Conservation (phyloP, 2,888 invertebrate genomes). For the Lepidocyrtoides sp. region DNA sequence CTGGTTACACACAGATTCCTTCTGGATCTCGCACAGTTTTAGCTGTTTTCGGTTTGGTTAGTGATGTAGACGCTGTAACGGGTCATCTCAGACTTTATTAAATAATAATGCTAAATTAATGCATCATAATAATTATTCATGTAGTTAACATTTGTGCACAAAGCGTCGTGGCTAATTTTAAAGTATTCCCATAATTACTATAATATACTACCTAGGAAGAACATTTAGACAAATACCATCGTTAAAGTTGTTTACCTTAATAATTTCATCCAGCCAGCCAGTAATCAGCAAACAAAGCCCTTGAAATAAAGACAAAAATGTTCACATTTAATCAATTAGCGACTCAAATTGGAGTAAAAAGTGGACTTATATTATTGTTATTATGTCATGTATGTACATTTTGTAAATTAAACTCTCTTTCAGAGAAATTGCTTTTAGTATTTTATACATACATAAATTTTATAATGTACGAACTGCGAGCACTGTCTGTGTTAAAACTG, state of each 20-base stretch:
- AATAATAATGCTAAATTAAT: constrained; percentile 20
- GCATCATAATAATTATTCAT: neutral
- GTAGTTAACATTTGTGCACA: constrained; percentile 27
- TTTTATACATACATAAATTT: constrained; percentile 30
- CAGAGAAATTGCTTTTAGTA: neutral
- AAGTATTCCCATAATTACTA: neutral
- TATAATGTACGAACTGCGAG: neutral
- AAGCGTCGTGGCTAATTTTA: neutral
- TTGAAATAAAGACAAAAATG: constrained; percentile 12
- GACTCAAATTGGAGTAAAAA: neutral
- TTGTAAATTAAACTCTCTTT: neutral
- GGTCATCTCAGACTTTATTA: constrained; percentile 86
- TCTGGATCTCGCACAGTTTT: constrained; percentile 87
- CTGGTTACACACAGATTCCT: constrained; percentile 87
- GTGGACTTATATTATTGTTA: constrained; percentile 34
- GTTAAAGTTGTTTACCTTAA: neutral
- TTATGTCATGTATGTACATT: constrained; percentile 17
- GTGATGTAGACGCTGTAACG: constrained; percentile 87
- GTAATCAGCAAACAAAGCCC: neutral
- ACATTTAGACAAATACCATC: neutral
- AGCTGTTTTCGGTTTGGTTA: constrained; percentile 87
- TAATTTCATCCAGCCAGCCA: neutral
- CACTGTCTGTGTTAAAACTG: neutral
- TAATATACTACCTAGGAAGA: neutral
- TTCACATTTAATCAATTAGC: constrained; percentile 31